These are phyloP conservation scores for Bucco capensis DNA, from an alignment of 2,113 vertebrate species.

Conservation along the genomic window DNA sequence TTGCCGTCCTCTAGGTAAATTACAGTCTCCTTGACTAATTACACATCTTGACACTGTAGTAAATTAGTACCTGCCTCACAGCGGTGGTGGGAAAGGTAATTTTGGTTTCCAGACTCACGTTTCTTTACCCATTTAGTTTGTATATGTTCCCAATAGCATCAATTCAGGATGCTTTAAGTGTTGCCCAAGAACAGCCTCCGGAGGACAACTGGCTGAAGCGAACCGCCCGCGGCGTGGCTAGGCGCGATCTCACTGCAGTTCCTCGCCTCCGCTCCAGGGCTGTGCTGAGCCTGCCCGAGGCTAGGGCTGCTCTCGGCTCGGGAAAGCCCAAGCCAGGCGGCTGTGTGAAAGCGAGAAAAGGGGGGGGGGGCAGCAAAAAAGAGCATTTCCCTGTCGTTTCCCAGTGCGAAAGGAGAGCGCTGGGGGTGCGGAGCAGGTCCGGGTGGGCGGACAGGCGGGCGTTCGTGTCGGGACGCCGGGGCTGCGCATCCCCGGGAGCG, in stretches of 20 bases:
- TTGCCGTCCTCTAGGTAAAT: neutral
- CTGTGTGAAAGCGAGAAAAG: neutral
- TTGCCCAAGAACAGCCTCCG: neutral
- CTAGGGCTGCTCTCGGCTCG: neutral
- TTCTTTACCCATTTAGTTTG: neutral
- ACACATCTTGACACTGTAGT: neutral
- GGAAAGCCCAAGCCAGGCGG: neutral
- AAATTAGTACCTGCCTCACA: slow-evolving; percentile 26
- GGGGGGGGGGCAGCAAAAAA: accelerated
- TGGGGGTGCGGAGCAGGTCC: neutral
- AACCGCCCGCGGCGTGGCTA: neutral
- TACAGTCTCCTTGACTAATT: neutral
- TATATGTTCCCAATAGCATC: neutral
- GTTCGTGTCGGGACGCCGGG: neutral
- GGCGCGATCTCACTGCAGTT: neutral
- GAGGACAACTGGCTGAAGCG: neutral
- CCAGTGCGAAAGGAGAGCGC: neutral
- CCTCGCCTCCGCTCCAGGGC: neutral
- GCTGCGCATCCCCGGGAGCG: neutral
- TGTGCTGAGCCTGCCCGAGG: neutral
- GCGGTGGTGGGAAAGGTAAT: neutral
- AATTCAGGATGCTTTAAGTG: neutral
- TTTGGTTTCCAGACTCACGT: neutral
- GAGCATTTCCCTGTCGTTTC: neutral
- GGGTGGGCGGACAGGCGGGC: too few species aligned